Percentiles rank a stretch among this genome's conserved stretches.
These are phyloP conservation scores for Tinea trinotella DNA, from an alignment of 2,888 invertebrate genomes.

Conservation along the genomic window DNA sequence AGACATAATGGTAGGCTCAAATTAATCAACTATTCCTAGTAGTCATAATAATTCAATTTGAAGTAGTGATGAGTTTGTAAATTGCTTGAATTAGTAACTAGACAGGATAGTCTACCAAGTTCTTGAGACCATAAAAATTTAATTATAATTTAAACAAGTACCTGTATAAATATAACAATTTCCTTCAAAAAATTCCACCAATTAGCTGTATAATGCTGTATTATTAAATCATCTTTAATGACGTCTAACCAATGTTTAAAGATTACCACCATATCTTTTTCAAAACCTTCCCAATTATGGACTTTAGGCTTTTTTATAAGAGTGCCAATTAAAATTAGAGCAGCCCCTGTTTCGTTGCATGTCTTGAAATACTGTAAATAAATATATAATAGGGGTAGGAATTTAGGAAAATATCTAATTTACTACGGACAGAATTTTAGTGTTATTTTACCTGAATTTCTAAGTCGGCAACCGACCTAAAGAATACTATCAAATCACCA, in stretches of 20 bases:
- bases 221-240: background rate
- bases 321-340: conserved; percentile 37
- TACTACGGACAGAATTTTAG: background rate
- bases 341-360: conserved; percentile 43
- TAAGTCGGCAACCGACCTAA: background rate
- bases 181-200: conserved; percentile 51
- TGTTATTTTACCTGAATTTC: conserved; percentile 5
- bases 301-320: background rate
- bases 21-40: too few species aligned
- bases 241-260: conserved; percentile 51
- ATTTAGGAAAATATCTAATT: background rate
- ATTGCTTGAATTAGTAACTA: too few species aligned
- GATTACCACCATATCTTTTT: conserved; percentile 37
- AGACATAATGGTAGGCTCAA: too few species aligned
- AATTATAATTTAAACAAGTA: too few species aligned
- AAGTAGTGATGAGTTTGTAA: too few species aligned
- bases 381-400: background rate
- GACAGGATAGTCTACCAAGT: too few species aligned
- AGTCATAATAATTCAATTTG: too few species aligned
- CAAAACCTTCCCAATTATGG: background rate
- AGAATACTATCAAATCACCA: background rate
- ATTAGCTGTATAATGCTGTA: background rate
- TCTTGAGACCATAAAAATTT: too few species aligned
- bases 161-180: conserved; percentile 42
- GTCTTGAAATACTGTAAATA: conserved; percentile 50